Percentiles rank a stretch among this genome's conserved stretches.
Evolutionary conservation across 2,797 vertebrate species (phyloP).

Genomic region (Mallotus villosus): DNA sequence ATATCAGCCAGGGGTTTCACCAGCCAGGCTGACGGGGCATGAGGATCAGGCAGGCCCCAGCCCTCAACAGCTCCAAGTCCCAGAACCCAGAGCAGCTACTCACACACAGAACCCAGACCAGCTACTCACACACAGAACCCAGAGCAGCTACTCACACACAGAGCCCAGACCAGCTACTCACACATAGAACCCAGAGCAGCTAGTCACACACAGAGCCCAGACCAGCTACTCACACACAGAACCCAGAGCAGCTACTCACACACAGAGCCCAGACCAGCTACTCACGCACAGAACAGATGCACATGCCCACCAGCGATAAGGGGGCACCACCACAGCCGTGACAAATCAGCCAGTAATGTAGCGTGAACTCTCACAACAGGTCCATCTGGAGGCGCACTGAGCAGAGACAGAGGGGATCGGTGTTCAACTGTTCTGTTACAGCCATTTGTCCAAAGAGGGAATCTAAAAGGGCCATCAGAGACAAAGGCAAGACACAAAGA

Average conservation of each 20-base stretch:
- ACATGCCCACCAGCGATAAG: constrained; percentile 56
- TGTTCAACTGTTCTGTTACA: constrained; percentile 46
- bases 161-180: background rate
- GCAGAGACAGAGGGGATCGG: constrained; percentile 42
- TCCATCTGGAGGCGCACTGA: constrained; percentile 52
- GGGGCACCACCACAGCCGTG: constrained; percentile 42
- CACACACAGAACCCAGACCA: background rate
- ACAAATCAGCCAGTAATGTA: constrained; percentile 63
- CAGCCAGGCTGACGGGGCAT: background rate
- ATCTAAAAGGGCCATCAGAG: constrained; percentile 4
- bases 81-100: background rate
- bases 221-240: background rate
- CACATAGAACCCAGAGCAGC: too few relatives aligned
- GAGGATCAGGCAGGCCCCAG: background rate
- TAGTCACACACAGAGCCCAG: too few relatives aligned
- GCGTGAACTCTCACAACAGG: constrained; percentile 51
- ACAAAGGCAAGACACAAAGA: constrained; percentile 45
- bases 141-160: background rate
- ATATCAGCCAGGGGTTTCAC: background rate
- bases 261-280: background rate
- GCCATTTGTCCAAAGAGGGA: constrained; percentile 28
- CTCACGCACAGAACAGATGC: constrained; percentile 35
- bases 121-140: background rate
- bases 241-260: background rate
- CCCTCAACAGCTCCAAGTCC: background rate